phyloP scores from a whole-genome alignment of 2,113 vertebrate genomes.

The Malurus alboscapulatus region DNA sequence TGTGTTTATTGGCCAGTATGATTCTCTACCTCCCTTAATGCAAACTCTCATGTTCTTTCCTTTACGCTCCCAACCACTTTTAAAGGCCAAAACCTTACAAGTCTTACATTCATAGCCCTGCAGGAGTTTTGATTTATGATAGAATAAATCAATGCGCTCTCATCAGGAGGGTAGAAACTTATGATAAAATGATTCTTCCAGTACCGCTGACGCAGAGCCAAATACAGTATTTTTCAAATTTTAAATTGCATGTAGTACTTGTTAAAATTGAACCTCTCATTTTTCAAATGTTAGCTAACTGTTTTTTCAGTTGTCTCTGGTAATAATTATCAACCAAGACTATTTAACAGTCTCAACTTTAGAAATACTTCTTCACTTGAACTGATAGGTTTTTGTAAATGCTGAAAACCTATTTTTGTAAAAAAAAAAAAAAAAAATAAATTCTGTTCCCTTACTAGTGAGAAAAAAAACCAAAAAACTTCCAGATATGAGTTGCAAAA shows the following conservation, averaged over 20 bases:
- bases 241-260: constrained; percentile 1
- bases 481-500: background rate
- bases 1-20: constrained; percentile 35
- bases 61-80: background rate
- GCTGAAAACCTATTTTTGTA: background rate
- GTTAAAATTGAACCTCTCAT: constrained; percentile 1
- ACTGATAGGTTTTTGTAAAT: background rate
- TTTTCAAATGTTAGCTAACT: constrained; percentile 6
- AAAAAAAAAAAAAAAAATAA: background rate
- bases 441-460: background rate
- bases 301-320: background rate
- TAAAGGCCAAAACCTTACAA: constrained; percentile 54
- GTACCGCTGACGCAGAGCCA: background rate
- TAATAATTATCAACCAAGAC: background rate
- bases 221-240: constrained; percentile 42
- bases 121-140: constrained; percentile 50
- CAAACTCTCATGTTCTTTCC: constrained; percentile 18
- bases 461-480: background rate
- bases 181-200: constrained; percentile 50
- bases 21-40: background rate
- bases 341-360: background rate
- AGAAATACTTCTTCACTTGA: background rate
- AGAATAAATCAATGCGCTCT: constrained; percentile 46
- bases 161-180: constrained; percentile 12
- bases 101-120: constrained; percentile 42